Conservation (phyloP, 2,113 vertebrate species). For the human (Homo sapiens) region GRCh38 chr15:60999501-61000000, state of each 20-base stretch:
- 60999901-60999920: slow-evolving; percentile 57
- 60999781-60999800: slow-evolving; percentile 29
- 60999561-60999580: fast-evolving
- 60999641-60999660: background rate
- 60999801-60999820: slow-evolving; percentile 29
- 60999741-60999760: background rate
- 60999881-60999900: slow-evolving; percentile 54
- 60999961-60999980: background rate
- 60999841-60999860: slow-evolving; percentile 59
- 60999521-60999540: background rate
- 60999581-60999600: background rate
- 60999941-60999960: background rate
- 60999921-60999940: slow-evolving; percentile 70
- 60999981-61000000: slow-evolving; percentile 65
- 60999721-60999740: background rate
- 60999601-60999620: background rate
- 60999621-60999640: background rate
- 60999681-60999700: background rate
- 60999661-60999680: background rate
- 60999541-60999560: background rate
- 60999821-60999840: slow-evolving; percentile 32
- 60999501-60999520: background rate
- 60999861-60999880: slow-evolving; percentile 67
- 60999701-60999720: background rate
- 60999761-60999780: background rate